Conservation (phyloP, 2,888 invertebrate genomes). For the Polyploca ridens region DNA sequence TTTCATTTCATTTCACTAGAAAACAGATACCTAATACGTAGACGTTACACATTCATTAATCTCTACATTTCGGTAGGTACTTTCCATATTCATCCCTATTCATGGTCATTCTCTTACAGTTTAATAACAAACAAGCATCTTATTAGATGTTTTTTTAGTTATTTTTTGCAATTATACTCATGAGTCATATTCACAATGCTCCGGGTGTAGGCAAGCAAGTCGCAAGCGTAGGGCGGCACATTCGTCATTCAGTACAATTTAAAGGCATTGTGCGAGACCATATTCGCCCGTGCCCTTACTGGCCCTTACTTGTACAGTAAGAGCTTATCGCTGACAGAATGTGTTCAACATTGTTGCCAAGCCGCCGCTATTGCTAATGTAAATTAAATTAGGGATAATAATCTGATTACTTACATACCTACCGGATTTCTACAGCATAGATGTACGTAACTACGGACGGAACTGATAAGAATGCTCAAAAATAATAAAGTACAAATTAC, state of each 20-base stretch:
- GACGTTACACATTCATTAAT: too few species aligned
- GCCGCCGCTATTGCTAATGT: not conserved
- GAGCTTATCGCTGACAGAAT: constrained; percentile 44
- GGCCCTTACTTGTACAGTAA: constrained; percentile 32
- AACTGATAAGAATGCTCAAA: too few species aligned
- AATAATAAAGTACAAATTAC: too few species aligned
- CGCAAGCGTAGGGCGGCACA: constrained; percentile 29
- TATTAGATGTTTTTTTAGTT: not conserved
- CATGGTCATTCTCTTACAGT: not conserved
- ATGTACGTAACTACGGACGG: too few species aligned
- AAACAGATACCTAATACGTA: too few species aligned
- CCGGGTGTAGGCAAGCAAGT: constrained; percentile 11
- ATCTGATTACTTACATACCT: too few species aligned
- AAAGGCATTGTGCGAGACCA: constrained; percentile 55
- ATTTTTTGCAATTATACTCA: not conserved
- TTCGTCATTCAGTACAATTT: constrained; percentile 53
- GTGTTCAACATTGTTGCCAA: constrained; percentile 15
- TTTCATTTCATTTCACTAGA: too few species aligned
- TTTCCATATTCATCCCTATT: not conserved
- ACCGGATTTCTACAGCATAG: too few species aligned
- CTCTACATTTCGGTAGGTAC: too few species aligned
- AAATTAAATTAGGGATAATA: constrained; percentile 1
- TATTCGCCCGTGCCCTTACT: constrained; percentile 47
- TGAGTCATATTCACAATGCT: constrained; percentile 9
- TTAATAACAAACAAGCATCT: too few species aligned